Conservation (phyloP, 2,113 vertebrate genomes). For the Poecile atricapillus region DNA sequence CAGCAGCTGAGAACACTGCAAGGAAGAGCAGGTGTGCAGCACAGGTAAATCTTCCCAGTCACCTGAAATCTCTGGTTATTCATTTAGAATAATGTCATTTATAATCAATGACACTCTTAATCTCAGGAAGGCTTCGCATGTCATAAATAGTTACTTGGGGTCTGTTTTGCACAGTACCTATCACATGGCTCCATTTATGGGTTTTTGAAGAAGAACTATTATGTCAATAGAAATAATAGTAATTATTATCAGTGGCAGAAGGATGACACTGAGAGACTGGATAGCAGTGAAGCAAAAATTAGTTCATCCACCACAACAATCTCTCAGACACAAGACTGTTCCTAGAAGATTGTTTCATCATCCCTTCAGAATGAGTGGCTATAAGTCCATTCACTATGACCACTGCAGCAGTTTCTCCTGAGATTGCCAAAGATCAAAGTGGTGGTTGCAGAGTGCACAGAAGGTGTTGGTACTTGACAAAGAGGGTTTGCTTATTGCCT, state of each 20-base stretch:
- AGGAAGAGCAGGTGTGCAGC: not conserved
- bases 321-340: not conserved
- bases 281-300: not conserved
- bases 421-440: not conserved
- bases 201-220: not conserved
- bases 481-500: not conserved
- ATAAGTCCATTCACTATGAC: not conserved
- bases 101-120: not conserved
- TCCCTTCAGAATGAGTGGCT: not conserved
- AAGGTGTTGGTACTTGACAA: not conserved
- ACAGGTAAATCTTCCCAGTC: not conserved
- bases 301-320: not conserved
- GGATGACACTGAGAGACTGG: not conserved
- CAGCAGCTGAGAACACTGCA: not conserved
- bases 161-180: not conserved
- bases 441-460: not conserved
- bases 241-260: not conserved
- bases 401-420: not conserved
- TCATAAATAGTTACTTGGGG: not conserved
- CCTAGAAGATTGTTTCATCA: not conserved
- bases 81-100: not conserved
- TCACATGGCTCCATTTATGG: not conserved
- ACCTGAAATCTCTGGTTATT: not conserved
- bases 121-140: not conserved
- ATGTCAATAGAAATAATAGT: not conserved